These are phyloP conservation scores for Ataeniobius toweri DNA, from an alignment of 2,797 vertebrate species.

Conservation along the genomic window DNA sequence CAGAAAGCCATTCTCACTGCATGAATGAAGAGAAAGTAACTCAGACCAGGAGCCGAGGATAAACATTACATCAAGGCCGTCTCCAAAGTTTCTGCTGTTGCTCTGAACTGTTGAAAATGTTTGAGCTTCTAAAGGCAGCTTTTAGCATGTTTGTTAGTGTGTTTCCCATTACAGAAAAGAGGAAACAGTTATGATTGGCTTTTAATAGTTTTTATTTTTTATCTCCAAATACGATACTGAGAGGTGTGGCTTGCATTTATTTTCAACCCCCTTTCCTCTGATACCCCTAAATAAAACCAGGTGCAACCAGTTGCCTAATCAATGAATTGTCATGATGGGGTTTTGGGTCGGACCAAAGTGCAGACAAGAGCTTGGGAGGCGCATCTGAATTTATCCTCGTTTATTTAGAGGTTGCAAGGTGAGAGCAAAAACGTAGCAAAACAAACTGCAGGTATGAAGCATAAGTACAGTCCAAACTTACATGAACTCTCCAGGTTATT, in stretches of 20 bases:
- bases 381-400: too few relatives aligned
- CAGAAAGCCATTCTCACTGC: conserved; percentile 7
- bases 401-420: too few relatives aligned
- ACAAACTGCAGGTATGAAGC: too few relatives aligned
- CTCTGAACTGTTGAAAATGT: not conserved
- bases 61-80: not conserved
- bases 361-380: too few relatives aligned
- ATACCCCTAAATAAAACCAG: not conserved
- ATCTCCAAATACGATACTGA: not conserved
- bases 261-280: not conserved
- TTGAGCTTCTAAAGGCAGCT: not conserved
- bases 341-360: too few relatives aligned
- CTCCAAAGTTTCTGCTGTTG: not conserved
- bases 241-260: not conserved
- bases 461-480: too few relatives aligned
- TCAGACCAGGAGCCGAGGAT: not conserved
- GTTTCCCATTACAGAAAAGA: not conserved
- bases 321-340: too few relatives aligned
- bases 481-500: too few relatives aligned
- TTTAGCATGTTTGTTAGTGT: not conserved
- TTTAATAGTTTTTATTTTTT: not conserved
- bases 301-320: not conserved
- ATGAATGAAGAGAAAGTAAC: not conserved
- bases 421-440: too few relatives aligned
- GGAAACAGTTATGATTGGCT: too few relatives aligned